Evolutionary conservation across 1,140 invertebrate genomes (phyloP), one percentile per base, ranked within the genome.

Genomic region (Marisa cornuarietis): DNA sequence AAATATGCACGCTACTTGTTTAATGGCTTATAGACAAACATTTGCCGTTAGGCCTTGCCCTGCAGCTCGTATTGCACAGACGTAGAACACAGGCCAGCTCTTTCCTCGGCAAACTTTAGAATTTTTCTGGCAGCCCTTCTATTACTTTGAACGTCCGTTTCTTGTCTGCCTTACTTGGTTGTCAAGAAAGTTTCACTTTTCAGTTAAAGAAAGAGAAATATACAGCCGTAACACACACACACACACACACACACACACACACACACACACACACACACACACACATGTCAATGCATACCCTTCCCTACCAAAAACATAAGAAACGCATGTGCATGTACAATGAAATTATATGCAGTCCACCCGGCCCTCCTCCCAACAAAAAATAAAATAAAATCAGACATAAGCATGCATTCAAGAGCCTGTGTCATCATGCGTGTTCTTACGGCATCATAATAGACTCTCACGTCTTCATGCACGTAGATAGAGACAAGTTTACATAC

Each of bases 211-310:
- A 2, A 10, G 18, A 71, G 49, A 20, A 16, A 18, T 71, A 16
- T 51, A 4, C 31, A 42, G 66, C 66, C 7, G 66, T 14, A 69
- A 13, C 42, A 42, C 31, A 71, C 6, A 71, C 71, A 49, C 31
- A 71, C 71, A 4, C 71, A 49, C n/a, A 71, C 31, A 71, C 71
- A 4, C 71, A 49, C n/a, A 71, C 31, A 71, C 71, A 4, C 71
- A 49, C n/a, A 71, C 31, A 71, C 71, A 4, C 71, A 13, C 42
- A 42, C 31, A 71, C 6, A 71, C 71, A 49, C 31, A 71, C 71
- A 4, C 71, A 49, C n/a, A 71, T 51, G 52, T 14, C 49, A 0
- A 49, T 51, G 52, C 71, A 71, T 51, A 13, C 71, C 20, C 9
- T 51, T 51, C 20, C 71, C 49, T 18, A 71, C 71, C 24, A 51